Evolutionary conservation across 2,888 invertebrate genomes (phyloP).

Genomic region (Acleris literana): DNA sequence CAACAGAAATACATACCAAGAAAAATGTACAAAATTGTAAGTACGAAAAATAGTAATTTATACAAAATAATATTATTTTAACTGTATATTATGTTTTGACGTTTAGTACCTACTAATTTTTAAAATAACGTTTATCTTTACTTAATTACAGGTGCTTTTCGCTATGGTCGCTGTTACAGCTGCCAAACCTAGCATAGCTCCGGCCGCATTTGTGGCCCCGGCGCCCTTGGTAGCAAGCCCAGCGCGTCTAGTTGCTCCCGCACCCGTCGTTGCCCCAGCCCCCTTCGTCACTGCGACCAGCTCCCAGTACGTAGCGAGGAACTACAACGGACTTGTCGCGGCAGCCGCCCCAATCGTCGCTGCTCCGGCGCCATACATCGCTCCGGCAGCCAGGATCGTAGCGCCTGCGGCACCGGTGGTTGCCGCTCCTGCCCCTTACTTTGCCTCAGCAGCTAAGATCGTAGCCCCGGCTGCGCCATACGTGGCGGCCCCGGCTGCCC

Average conservation of each 20-base stretch:
- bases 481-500: slow-evolving; percentile 53
- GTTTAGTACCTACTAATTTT: too few species aligned
- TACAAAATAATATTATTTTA: too few species aligned
- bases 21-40: slow-evolving; percentile 74
- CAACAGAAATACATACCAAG: slow-evolving; percentile 53
- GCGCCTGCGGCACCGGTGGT: slow-evolving; percentile 55
- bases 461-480: slow-evolving; percentile 46
- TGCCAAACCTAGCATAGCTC: slow-evolving; percentile 64
- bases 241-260: slow-evolving; percentile 34
- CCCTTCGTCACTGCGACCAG: slow-evolving; percentile 81
- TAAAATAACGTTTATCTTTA: background rate
- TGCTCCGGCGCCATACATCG: slow-evolving; percentile 53
- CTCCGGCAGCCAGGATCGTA: slow-evolving; percentile 48
- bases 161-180: slow-evolving; percentile 62
- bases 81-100: too few species aligned
- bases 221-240: slow-evolving; percentile 39
- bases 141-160: slow-evolving; percentile 62
- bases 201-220: slow-evolving; percentile 59
- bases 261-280: slow-evolving; percentile 50
- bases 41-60: slow-evolving; percentile 41
- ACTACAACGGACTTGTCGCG: slow-evolving; percentile 72
- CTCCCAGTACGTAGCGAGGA: slow-evolving; percentile 81
- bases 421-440: slow-evolving; percentile 49
- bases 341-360: slow-evolving; percentile 72
- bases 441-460: slow-evolving; percentile 45